Base-by-base conservation (phyloP, 1,140 invertebrate genomes). In the Psix sp. region DNA sequence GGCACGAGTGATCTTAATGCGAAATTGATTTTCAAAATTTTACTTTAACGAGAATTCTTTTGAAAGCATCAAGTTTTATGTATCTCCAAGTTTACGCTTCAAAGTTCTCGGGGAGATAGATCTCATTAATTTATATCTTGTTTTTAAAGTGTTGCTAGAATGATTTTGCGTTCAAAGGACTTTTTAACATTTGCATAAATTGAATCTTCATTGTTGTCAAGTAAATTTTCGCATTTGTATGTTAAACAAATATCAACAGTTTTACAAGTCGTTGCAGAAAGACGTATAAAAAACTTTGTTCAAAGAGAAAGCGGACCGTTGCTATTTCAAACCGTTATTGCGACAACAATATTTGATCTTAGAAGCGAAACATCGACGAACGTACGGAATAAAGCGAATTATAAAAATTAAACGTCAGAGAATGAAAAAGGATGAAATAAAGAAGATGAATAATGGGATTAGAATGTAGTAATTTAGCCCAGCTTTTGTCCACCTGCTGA, bases 401-500 rank as follows among this genome's bases (percentile, higher is more conserved):
- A 56, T 38, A 67, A 56, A 57, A 67, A 67, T 67, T 57, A 57
- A 57, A 57, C 24, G 49, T 46, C 48, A 48, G 24, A 3, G 1
- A 5, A 20, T 29, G 18, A 24, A 26, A 45, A 45, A 24, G 9
- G 7, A 5, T 21, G 49, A 54, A 65, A 43, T 52, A 49, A 59
- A 57, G 45, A 31, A 59, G 51, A 56, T 52, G 45, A 70, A 66
- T 66, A 56, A 65, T 42, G 62, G 11, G 39, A 10, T 10, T 29
- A 29, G 67, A 71, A 62, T 62, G 39, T 42, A 48, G 40, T 70
- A 52, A 60, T 52, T 48, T 38, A 42, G 35, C 16, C 45, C 17
- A 9, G 51, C 59, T 42, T 71, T 51, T 67, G 59, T 71, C 51
- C 67, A 71, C 56, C 67, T 71, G 67, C 57, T 56, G 16, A 42